Conservation (phyloP, 1,140 invertebrate species). For the Drosophila azteca region DNA sequence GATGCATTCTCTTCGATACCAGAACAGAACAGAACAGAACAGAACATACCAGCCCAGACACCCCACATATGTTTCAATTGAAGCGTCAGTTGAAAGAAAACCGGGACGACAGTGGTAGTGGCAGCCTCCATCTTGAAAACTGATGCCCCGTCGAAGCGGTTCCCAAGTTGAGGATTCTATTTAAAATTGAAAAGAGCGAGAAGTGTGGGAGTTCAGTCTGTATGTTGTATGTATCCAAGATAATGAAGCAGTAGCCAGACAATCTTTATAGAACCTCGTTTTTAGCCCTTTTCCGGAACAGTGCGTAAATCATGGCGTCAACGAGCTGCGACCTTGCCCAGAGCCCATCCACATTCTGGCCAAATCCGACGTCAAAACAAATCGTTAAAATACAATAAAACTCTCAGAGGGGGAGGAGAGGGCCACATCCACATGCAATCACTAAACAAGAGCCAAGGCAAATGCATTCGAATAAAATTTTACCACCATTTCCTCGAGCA, state of each 20-base stretch:
- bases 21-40: conserved; percentile 33
- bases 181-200: conserved; percentile 2
- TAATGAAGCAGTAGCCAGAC: conserved; percentile 5
- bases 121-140: conserved; percentile 67
- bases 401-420: conserved; percentile 34
- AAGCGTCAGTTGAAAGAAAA: conserved; percentile 42
- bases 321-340: conserved; percentile 53
- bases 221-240: not conserved
- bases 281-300: conserved; percentile 24
- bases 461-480: conserved; percentile 81
- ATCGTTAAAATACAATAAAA: conserved; percentile 83
- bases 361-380: conserved; percentile 80
- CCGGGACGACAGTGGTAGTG: conserved; percentile 21
- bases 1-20: conserved; percentile 50
- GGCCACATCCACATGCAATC: conserved; percentile 61
- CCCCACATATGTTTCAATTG: conserved; percentile 68
- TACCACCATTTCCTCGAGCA: conserved; percentile 75
- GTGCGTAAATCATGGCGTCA: conserved; percentile 62
- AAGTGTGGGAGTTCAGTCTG: not conserved
- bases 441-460: conserved; percentile 45
- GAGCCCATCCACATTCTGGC: conserved; percentile 51
- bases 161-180: conserved; percentile 3
- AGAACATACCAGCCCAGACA: conserved; percentile 30
- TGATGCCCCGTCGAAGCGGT: conserved; percentile 26
- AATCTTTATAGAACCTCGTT: conserved; percentile 16